Evolutionary conservation across 2,797 vertebrate species (phyloP), one percentile per base, ranked within the genome.

Genomic region (Sebastes itinus): DNA sequence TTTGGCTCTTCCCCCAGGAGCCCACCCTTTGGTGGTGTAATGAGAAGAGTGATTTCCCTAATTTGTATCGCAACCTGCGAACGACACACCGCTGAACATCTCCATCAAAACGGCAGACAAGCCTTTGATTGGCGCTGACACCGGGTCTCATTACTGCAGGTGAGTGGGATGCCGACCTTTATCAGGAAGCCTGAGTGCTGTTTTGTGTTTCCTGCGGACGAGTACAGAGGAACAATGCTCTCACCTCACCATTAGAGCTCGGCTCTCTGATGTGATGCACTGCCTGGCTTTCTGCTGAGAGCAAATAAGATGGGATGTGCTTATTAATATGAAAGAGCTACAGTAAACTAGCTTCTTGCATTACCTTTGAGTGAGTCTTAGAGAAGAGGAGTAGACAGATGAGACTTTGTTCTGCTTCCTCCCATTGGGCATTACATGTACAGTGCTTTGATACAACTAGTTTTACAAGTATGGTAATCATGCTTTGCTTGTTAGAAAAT

Each of bases 71-170:
- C 92, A 89, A 90, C 92, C 89, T 72, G 81, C 58, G 42, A 92
- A 92, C 86, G 83, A 90, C 90, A 91, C 90, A 90, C 87, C 65
- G 76, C 80, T 59, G 92, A 93, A 91, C 75, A 25, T 90, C 89
- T 90, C 87, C 92, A 94, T 96, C 94, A 95, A 94, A 96, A 96
- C 92, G 72, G 61, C 88, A 96, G 95, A 93, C 94, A 90, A 83
- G 87, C 85, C 94, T 97, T 95, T 97, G 95, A 95, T 95, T 95
- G 92, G 95, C 95, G 92, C 91, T 92, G 95, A 95, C 95, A 95
- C 89, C 75, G 91, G 90, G 91, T 92, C 95, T 97, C 96, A 96
- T 97, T 97, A 97, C 96, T 89, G 96, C 95, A 96, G 96, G 95
- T 93, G 94, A 96, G 94, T 94, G 95, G 95, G 96, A 95, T 90